A percentile compares a stretch with the other conserved stretches of the same genome.
Evolutionary conservation across 2,113 vertebrate genomes (phyloP).

Genomic region (Rhynchopsitta pachyrhyncha): DNA sequence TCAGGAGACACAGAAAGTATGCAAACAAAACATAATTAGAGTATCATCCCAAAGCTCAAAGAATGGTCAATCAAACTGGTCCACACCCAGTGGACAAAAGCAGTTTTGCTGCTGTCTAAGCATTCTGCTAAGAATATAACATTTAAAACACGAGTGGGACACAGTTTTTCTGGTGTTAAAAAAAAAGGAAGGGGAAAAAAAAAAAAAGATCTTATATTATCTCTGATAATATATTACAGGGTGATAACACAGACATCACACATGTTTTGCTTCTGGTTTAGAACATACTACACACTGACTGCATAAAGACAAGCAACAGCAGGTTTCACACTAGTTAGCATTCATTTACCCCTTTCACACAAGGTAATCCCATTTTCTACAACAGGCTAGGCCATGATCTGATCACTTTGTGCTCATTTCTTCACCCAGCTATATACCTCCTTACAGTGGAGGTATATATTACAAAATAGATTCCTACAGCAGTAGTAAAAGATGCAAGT

Average conservation of each 20-base stretch:
- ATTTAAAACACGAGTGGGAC: neutral
- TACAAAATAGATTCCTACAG: neutral
- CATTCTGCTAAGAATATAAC: neutral
- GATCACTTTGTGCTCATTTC: neutral
- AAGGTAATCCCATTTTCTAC: neutral
- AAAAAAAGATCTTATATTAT: neutral
- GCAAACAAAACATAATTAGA: neutral
- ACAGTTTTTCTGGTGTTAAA: neutral
- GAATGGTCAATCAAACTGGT: neutral
- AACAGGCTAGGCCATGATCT: neutral
- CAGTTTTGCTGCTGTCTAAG: neutral
- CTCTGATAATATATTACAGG: neutral
- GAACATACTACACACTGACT: neutral
- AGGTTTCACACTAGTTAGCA: neutral
- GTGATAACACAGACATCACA: neutral
- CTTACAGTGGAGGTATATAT: neutral
- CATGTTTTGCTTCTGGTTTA: neutral
- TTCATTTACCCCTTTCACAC: neutral
- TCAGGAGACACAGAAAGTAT: neutral
- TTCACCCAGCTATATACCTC: neutral
- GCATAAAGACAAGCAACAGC: neutral
- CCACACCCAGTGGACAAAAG: neutral
- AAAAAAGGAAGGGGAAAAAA: neutral
- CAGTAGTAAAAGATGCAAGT: constrained; percentile 24
- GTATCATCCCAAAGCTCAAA: neutral